Percentiles rank a stretch among this genome's conserved stretches.
These are phyloP conservation scores for Phaethon lepturus DNA, from an alignment of 2,113 vertebrate species.

Conservation along the genomic window DNA sequence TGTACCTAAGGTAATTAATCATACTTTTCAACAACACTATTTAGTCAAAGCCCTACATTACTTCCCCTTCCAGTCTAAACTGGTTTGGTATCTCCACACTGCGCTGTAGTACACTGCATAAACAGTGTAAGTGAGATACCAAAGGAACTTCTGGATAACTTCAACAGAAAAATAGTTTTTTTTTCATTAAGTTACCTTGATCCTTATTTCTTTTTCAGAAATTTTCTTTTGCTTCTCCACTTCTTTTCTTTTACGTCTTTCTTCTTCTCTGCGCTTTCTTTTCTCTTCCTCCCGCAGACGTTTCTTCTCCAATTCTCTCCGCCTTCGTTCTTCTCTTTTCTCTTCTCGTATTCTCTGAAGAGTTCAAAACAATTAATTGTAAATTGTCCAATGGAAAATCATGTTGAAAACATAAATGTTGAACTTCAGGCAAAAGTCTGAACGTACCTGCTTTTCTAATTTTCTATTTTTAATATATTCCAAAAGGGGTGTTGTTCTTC, in stretches of 20 bases:
- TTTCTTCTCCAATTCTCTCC: conserved; percentile 93
- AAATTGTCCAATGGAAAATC: not conserved
- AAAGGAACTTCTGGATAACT: not conserved
- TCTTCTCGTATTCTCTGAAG: conserved; percentile 94
- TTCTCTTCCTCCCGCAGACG: conserved; percentile 93
- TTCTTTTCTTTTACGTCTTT: conserved; percentile 90
- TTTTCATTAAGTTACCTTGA: conserved; percentile 82
- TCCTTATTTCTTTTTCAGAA: conserved; percentile 91
- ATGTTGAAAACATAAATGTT: conserved; percentile 19
- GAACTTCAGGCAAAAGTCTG: conserved; percentile 53
- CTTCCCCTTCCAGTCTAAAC: not conserved
- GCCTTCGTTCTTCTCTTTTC: conserved; percentile 92
- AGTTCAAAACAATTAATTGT: not conserved
- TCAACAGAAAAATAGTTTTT: not conserved
- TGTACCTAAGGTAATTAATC: not conserved
- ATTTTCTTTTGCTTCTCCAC: conserved; percentile 90
- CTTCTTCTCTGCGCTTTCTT: conserved; percentile 91
- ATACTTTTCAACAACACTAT: not conserved
- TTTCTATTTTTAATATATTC: conserved; percentile 99
- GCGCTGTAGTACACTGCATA: no score
- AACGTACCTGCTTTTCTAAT: conserved; percentile 96
- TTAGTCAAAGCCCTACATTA: not conserved
- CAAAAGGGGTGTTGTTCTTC: conserved; percentile 95
- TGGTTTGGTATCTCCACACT: not conserved
- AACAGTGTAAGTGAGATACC: not conserved